Evolutionary conservation across 2,888 invertebrate species (phyloP).

Genomic region (Scelioninae gen. 1): DNA sequence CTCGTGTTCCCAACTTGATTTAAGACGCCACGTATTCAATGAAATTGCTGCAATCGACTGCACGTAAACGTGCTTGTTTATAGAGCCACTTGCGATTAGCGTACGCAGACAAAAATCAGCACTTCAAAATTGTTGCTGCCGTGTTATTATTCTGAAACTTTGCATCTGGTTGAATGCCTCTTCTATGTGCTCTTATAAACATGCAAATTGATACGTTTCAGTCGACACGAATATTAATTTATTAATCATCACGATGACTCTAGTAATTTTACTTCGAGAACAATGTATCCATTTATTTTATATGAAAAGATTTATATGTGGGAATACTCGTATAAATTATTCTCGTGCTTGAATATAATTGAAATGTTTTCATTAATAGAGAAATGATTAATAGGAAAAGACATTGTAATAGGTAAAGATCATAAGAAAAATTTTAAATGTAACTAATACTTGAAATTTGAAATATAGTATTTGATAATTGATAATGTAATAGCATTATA

Average conservation of each 20-base stretch:
- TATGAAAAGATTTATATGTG: too few species aligned
- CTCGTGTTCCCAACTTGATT: slow-evolving; percentile 54
- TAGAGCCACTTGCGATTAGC: slow-evolving; percentile 55
- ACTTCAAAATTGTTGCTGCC: slow-evolving; percentile 7
- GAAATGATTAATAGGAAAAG: too few species aligned
- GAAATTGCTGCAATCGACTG: slow-evolving; percentile 60
- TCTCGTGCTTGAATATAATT: too few species aligned
- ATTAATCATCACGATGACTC: slow-evolving; percentile 34
- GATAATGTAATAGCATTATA: too few species aligned
- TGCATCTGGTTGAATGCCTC: slow-evolving; percentile 40
- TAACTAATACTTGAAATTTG: too few species aligned
- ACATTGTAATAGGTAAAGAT: too few species aligned
- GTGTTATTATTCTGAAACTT: slow-evolving; percentile 49
- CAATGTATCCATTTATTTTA: slow-evolving; percentile 12
- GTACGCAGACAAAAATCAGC: slow-evolving; percentile 36
- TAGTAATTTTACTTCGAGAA: slow-evolving; percentile 10
- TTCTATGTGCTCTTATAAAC: slow-evolving; percentile 12
- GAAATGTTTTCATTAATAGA: too few species aligned
- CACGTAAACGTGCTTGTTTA: slow-evolving; percentile 58
- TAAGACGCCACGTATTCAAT: slow-evolving; percentile 62
- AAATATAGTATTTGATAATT: too few species aligned
- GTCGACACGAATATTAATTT: slow-evolving; percentile 41
- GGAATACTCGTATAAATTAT: too few species aligned
- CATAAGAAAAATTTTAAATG: too few species aligned
- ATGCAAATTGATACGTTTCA: slow-evolving; percentile 50